Evolutionary conservation across 2,888 invertebrate species (phyloP), one percentile per base, ranked within the genome.

Genomic region (Venusia cambrica): DNA sequence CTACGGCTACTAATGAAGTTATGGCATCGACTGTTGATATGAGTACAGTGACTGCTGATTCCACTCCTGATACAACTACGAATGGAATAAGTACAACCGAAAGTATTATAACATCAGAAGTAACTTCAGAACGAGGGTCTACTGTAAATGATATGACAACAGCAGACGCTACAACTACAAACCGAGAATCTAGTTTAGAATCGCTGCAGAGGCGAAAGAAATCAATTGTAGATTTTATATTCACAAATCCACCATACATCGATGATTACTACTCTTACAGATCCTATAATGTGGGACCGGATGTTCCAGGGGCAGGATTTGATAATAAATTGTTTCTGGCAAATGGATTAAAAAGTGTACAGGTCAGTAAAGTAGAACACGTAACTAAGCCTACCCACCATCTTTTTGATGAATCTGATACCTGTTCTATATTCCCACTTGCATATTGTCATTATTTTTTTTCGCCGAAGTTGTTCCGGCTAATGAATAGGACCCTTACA

Each of bases 151-250:
- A 44, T 8, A 56, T 54, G 25, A 49, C 57, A 6, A 47, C 57
- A 5, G 31, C 48, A 4, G 60, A 48, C 34, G 28, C 53, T 3
- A 49, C 58, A 2, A 60, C 58, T 4, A 33, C 54, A 10, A 27
- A 31, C 11, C 63, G 48, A 29, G 63, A 56, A 24, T 58, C 74
- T 2, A 54, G 59, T 1, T 45, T 78, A 53, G 80, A 80, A 59
- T 80, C 75, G 1, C 62, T 80, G 1, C 59, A 75, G 41, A 59
- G 85, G 29, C 66, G 69, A 21, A 87, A 87, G 43, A 84, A 72
- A 53, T 85, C 87, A 1, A 62, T 83, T 11, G 74, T 77, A 3
- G 81, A 85, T 51, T 87, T 83, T 29, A 64, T 84, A 44, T 83
- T 70, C 28, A 79, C 74, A 9, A 74, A 72, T 51, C 81, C 79